Evolutionary conservation across 2,113 vertebrate species (phyloP).

Genomic region (Pygoscelis antarcticus): DNA sequence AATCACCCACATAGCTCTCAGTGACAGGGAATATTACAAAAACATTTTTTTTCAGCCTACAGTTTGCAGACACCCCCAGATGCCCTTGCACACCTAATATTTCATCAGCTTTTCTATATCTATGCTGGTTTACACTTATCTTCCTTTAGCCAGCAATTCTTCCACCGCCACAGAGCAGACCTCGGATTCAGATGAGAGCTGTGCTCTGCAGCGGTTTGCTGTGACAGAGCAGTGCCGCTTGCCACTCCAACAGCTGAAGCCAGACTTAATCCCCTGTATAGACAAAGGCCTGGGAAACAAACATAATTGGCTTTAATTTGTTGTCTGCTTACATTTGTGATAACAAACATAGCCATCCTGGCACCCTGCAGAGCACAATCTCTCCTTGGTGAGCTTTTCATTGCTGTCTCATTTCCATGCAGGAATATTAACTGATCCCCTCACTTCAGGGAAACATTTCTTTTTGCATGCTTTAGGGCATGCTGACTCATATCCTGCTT

Average conservation of each 20-base stretch:
- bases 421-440: not conserved
- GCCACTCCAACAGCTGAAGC: not conserved
- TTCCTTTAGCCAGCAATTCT: not conserved
- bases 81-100: not conserved
- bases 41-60: rapidly evolving
- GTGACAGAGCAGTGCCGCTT: not conserved
- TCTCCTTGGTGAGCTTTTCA: not conserved
- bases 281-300: conserved; percentile 6
- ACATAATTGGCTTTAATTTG: not conserved
- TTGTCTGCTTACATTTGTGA: not conserved
- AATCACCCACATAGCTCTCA: not conserved
- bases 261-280: not conserved
- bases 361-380: not conserved
- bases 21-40: not conserved
- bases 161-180: not conserved
- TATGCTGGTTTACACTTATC: not conserved
- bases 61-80: not conserved
- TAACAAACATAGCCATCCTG: not conserved
- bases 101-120: not conserved
- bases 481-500: not conserved
- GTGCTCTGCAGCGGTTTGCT: not conserved
- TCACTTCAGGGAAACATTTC: not conserved
- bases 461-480: not conserved
- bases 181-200: not conserved
- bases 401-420: not conserved